A percentile compares a stretch with the other conserved stretches of the same genome.
Conservation (phyloP, 2,113 vertebrate species). For the Acanthochromis polyacanthus region DNA sequence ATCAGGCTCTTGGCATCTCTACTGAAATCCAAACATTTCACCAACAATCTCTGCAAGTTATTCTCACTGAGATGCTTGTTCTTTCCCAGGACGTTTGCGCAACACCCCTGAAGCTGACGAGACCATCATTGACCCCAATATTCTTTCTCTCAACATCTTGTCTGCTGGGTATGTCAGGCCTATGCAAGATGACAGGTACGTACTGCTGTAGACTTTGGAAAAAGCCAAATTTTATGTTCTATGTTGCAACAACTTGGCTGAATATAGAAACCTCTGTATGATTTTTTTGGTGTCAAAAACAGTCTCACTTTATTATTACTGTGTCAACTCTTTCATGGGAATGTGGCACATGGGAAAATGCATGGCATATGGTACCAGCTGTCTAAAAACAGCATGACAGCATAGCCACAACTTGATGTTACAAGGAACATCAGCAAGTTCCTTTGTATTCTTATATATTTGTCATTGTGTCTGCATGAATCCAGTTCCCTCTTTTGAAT, state of each 20-base stretch:
- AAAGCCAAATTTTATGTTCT: neutral
- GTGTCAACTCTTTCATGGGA: constrained; percentile 32
- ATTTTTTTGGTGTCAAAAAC: neutral
- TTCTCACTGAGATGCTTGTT: neutral
- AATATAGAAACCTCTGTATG: constrained; percentile 31
- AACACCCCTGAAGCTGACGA: constrained; percentile 94
- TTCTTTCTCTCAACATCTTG: constrained; percentile 96
- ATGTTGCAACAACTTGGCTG: constrained; percentile 16
- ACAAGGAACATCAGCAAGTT: constrained; percentile 23
- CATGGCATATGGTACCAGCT: constrained; percentile 46
- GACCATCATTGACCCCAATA: constrained; percentile 94
- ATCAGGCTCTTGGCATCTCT: too few species aligned
- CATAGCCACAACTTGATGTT: constrained; percentile 29
- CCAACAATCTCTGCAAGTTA: neutral
- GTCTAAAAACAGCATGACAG: constrained; percentile 34
- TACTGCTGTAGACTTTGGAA: constrained; percentile 42
- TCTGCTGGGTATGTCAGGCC: constrained; percentile 91
- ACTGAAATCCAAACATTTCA: neutral
- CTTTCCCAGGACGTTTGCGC: constrained; percentile 90
- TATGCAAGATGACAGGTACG: constrained; percentile 93
- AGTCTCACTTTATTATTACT: neutral
- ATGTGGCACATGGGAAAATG: constrained; percentile 31
- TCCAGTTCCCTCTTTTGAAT: constrained; percentile 37
- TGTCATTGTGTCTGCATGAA: constrained; percentile 36
- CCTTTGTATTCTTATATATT: neutral